A percentile compares a stretch with the other conserved stretches of the same genome.
phyloP scores from a whole-genome alignment of 1,140 invertebrate genomes.

The Cheumatopsyche charites region DNA sequence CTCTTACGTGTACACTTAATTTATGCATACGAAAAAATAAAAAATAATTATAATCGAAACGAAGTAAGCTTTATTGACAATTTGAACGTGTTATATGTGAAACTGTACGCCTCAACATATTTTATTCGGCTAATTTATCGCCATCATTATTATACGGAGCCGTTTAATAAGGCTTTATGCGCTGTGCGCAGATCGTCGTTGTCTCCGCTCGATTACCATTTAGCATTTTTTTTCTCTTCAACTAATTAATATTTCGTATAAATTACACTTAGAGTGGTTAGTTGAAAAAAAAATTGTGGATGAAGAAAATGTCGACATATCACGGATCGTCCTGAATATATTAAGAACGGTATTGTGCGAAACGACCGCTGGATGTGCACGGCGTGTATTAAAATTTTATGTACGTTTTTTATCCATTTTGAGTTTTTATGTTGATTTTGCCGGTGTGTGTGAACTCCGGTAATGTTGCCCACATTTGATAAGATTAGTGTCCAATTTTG shows the following conservation, averaged over 20 bases:
- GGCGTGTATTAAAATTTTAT: neutral
- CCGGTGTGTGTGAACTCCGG: neutral
- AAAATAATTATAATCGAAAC: neutral
- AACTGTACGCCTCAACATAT: constrained; percentile 20
- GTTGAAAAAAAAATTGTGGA: neutral
- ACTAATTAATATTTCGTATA: constrained; percentile 35
- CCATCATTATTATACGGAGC: constrained; percentile 32
- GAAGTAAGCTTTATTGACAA: constrained; percentile 21
- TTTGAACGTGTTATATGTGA: constrained; percentile 20
- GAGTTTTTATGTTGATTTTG: constrained; percentile 4
- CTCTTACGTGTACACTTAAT: no score
- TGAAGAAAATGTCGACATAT: constrained; percentile 3
- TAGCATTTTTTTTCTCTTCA: constrained; percentile 17
- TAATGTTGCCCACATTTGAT: constrained; percentile 24
- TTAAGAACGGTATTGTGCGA: constrained; percentile 24
- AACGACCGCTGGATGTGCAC: neutral
- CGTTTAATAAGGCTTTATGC: constrained; percentile 28
- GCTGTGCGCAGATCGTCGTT: constrained; percentile 11
- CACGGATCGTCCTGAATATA: neutral
- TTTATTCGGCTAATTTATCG: constrained; percentile 36
- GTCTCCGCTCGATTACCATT: constrained; percentile 3
- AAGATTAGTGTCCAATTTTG: constrained; percentile 17
- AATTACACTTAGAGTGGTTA: neutral
- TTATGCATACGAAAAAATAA: no score
- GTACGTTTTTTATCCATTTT: neutral